A percentile compares a stretch with the other conserved stretches of the same genome.
Evolutionary conservation across 64 coral and sea anemone species (phyloP).

Genomic region (Cladopsammia gracilis): DNA sequence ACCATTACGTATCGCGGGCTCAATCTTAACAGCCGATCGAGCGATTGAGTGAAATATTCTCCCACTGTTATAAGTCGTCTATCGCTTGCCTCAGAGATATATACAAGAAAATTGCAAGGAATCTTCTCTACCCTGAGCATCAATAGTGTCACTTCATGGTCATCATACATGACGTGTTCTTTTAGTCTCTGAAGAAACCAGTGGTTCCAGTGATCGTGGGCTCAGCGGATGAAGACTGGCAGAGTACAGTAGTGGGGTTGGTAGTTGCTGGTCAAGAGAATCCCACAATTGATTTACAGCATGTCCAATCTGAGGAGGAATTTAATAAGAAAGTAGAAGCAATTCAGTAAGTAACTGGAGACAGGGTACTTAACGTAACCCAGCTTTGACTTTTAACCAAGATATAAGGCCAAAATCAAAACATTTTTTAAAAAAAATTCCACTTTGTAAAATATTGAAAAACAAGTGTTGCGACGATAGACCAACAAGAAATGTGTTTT

Average conservation of each 20-base stretch:
- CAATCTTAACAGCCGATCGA: too few relatives aligned
- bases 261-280: conserved; percentile 85
- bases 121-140: too few relatives aligned
- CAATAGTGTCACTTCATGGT: not conserved
- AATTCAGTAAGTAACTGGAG: conserved; percentile 73
- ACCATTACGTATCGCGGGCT: too few relatives aligned
- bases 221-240: conserved; percentile 73
- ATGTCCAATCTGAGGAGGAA: conserved; percentile 18
- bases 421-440: not conserved
- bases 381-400: too few relatives aligned
- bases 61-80: too few relatives aligned
- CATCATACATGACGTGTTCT: not conserved
- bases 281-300: conserved; percentile 79
- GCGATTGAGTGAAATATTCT: too few relatives aligned
- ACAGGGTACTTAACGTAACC: not conserved
- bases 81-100: too few relatives aligned
- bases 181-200: conserved; percentile 89
- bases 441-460: too few relatives aligned
- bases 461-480: too few relatives aligned
- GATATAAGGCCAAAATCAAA: too few relatives aligned
- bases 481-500: too few relatives aligned
- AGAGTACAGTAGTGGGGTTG: conserved; percentile 85
- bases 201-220: conserved; percentile 93
- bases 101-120: too few relatives aligned
- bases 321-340: conserved; percentile 59